Conservation (phyloP, 92 coral and sea anemone genomes). For the Phenganax subtilis region DNA sequence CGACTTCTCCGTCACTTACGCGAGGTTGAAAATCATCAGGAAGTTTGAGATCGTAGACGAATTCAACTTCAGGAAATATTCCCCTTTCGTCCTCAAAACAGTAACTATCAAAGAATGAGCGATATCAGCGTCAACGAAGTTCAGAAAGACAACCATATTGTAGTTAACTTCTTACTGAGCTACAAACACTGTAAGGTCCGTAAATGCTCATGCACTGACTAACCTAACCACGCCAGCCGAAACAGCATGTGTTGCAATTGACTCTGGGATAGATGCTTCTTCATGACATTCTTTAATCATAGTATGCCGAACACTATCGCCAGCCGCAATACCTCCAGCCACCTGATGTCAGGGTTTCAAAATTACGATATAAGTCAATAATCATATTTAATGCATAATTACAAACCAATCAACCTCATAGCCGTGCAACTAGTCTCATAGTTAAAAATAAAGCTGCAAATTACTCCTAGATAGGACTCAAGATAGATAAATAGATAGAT, state of each 20-base stretch:
- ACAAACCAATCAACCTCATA: too few relatives aligned
- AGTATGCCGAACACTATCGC: conserved; percentile 64
- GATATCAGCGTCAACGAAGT: too few relatives aligned
- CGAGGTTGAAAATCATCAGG: conserved; percentile 73
- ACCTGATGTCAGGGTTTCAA: conserved; percentile 43
- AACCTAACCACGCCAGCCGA: conserved; percentile 84
- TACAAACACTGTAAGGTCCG: not conserved
- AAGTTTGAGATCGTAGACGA: conserved; percentile 72
- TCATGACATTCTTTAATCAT: conserved; percentile 82
- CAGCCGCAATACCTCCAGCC: conserved; percentile 84
- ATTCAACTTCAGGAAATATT: conserved; percentile 88
- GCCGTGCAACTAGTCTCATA: too few relatives aligned
- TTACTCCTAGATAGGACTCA: too few relatives aligned
- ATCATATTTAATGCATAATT: too few relatives aligned
- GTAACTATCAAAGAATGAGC: conserved; percentile 53
- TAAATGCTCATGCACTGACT: not conserved
- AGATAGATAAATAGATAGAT: too few relatives aligned
- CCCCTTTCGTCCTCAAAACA: conserved; percentile 85
- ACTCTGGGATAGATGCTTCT: conserved; percentile 80
- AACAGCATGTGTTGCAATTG: conserved; percentile 63
- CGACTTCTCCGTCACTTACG: conserved; percentile 89
- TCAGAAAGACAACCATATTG: too few relatives aligned
- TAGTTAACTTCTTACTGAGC: too few relatives aligned
- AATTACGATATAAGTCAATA: too few relatives aligned
- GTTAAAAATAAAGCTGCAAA: not conserved